Evolutionary conservation across 2,113 vertebrate species (phyloP).

Genomic region (Baryphthengus martii): DNA sequence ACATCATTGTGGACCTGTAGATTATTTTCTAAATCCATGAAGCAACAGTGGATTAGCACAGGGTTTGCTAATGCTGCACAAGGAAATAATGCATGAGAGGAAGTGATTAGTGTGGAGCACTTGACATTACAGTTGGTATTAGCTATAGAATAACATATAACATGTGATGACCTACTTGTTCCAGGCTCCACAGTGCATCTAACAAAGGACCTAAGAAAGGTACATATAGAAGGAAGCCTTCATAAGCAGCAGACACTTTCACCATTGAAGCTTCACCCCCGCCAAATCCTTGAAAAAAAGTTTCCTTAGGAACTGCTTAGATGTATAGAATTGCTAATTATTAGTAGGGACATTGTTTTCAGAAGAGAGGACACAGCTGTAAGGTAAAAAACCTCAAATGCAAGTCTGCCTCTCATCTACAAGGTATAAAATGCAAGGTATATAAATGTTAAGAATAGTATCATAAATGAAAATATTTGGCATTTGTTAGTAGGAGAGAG

Average conservation of each 20-base stretch:
- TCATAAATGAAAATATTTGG: background rate
- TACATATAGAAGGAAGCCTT: background rate
- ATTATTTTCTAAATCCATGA: slow-evolving; percentile 81
- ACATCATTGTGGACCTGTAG: slow-evolving; percentile 74
- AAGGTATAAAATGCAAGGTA: background rate
- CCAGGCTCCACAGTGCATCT: background rate
- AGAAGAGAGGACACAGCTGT: background rate
- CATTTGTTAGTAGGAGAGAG: background rate
- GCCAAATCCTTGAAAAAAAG: background rate
- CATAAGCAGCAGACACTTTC: background rate
- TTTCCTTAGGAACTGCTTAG: background rate
- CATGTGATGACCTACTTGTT: background rate
- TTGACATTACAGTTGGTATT: slow-evolving; percentile 44
- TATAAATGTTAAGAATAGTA: background rate
- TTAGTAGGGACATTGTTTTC: background rate
- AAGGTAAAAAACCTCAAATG: background rate
- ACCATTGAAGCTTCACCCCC: background rate
- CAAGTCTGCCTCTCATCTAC: background rate
- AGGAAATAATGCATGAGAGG: slow-evolving; percentile 66
- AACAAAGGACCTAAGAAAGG: background rate
- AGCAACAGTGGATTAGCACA: slow-evolving; percentile 70
- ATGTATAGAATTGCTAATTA: background rate
- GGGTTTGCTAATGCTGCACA: slow-evolving; percentile 59
- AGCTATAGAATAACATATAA: slow-evolving; percentile 4
- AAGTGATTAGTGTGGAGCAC: slow-evolving; percentile 39